Evolutionary conservation across 2,113 vertebrate species (phyloP), one percentile per base, ranked within the genome.

Genomic region (Ahaetulla prasina): DNA sequence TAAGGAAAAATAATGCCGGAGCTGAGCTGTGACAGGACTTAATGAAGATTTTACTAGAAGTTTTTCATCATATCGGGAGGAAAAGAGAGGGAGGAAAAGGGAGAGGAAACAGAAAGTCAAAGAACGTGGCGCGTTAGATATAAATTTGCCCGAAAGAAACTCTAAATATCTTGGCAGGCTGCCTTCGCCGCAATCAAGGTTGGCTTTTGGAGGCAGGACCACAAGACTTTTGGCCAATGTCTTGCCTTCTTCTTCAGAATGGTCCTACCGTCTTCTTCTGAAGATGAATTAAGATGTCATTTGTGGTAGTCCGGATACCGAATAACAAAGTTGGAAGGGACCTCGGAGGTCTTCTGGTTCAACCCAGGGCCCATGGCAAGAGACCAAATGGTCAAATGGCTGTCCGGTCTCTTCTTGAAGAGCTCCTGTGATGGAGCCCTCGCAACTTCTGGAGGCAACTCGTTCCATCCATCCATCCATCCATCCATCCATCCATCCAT

Each of bases 1-100:
- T 96, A 92, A 94, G 91, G 96, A 96, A 94, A 95, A 95, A 91
- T 89, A 95, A 95, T 23, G 80, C 60, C 60, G 63, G 95, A 92
- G 89, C 90, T 91, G 80, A 90, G 90, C 91, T 95, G 92, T 86
- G 85, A 94, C 94, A 94, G 94, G 95, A 94, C 93, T 96, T 95
- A 96, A 94, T 92, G 85, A 91, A 5, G 85, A 92, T 95, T 96
- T 95, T 84, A 92, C 92, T 87, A 14, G 25, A 94, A 94, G 94
- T 87, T 60, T 96, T 95, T 95, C 90, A 95, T 93, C 94, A 93
- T 85, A 85, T 93, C 57, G 57, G 63, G 1, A 86, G 92, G 92
- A 85, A 57, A 90, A 95, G 74, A 0, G 52, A 10, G 11, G 4
- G 27, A 39, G 53, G 8, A 0, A 8, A 2, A 25, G 4, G 22